Evolutionary conservation across 2,113 vertebrate species (phyloP), one percentile per base, ranked within the genome.

Genomic region (Triplophysa dalaica): DNA sequence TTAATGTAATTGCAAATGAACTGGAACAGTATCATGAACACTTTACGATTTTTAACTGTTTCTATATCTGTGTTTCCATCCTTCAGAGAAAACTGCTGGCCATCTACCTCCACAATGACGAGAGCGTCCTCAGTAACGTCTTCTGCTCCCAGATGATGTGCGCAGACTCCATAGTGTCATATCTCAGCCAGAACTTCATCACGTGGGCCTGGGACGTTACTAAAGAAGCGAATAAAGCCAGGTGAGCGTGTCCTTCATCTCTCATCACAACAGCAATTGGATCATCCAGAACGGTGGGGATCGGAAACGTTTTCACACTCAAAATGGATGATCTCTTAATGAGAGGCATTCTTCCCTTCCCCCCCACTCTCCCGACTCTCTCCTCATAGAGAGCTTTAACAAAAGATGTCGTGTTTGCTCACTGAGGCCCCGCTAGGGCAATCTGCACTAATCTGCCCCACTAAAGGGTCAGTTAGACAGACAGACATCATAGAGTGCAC

Each of bases 61-160:
- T 79, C 0, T 12, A 33, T 61, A 19, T 75, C 61, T 33, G 72
- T 38, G 58, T 75, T 33, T 43, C 65, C 70, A 2, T 73, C 73
- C 48, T 67, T 22, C 94, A 99, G 98, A 97, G 98, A 92, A 99
- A 99, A 93, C 96, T 98, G 87, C 94, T 99, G 90, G 97, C 98
- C 91, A 95, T 99, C 95, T 99, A 99, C 95, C 98, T 99, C 94
- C 97, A 99, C 92, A 97, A 98, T 0, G 98, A 99, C 84, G 96
- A 98, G 92, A 99, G 98, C 84, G 97, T 99, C 84, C 94, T 99
- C 91, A 94, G 97, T 90, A 99, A 99, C 2, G 98, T 99, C 78
- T 99, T 99, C 93, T 99, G 98, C 92, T 98, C 98, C 85, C 98
- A 99, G 91, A 98, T 99, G 96, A 95, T 99, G 89, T 99, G 98